Evolutionary conservation across 2,113 vertebrate species (phyloP).

Genomic region (Rynchops niger): DNA sequence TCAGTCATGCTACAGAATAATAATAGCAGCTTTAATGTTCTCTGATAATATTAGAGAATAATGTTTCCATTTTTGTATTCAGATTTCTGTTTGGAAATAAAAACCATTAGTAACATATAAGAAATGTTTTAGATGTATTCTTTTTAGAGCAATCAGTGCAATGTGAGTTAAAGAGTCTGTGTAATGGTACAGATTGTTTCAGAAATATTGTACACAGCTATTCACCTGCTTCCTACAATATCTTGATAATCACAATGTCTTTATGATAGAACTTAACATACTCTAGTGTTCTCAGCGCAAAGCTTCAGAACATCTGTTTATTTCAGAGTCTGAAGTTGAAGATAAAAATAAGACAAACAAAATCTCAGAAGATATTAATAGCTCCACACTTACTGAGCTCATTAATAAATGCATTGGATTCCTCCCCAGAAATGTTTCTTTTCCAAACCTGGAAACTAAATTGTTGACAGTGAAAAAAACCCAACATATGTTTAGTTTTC

Average conservation of each 20-base stretch:
- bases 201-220: not conserved
- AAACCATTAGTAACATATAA: not conserved
- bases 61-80: not conserved
- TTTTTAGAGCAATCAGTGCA: not conserved
- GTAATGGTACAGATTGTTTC: not conserved
- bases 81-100: not conserved
- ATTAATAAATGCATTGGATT: conserved; percentile 92
- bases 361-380: conserved; percentile 50
- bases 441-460: conserved; percentile 86
- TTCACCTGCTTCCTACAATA: not conserved
- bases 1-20: not conserved
- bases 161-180: not conserved
- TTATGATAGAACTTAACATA: not conserved
- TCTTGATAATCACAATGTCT: not conserved
- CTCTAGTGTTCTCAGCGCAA: not conserved
- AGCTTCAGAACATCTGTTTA: conserved; percentile 47
- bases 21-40: not conserved
- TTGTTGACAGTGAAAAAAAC: conserved; percentile 46
- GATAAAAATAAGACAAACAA: conserved; percentile 40
- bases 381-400: conserved; percentile 76
- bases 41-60: not conserved
- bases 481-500: conserved; percentile 18
- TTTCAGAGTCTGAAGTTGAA: conserved; percentile 3
- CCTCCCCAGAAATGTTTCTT: conserved; percentile 84
- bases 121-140: not conserved